Evolutionary conservation across 53 echinoderm and acorn worm species (phyloP).

Genomic region (Luidia sarsii): DNA sequence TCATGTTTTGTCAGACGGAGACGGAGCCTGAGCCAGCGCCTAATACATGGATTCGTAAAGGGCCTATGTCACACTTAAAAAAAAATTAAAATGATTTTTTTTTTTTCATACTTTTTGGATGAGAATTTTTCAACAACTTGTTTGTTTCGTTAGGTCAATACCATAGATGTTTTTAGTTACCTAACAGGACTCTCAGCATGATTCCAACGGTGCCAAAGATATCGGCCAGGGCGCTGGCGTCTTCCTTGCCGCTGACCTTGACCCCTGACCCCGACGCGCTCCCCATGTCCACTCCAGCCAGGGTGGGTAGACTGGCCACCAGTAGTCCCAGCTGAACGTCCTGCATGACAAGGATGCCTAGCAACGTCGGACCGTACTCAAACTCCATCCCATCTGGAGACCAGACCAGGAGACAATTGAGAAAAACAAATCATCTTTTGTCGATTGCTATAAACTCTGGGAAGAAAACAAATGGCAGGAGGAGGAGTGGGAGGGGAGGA

Average conservation of each 20-base stretch:
- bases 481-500: too few relatives aligned
- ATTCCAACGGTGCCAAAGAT: constrained; percentile 27
- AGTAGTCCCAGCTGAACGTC: constrained; percentile 91
- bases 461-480: too few relatives aligned
- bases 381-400: constrained; percentile 3
- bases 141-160: background rate
- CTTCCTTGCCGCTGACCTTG: constrained; percentile 7
- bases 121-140: background rate
- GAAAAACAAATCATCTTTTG: too few relatives aligned
- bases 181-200: constrained; percentile 37
- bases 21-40: too few relatives aligned
- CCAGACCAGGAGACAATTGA: too few relatives aligned
- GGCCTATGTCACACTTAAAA: background rate
- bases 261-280: background rate
- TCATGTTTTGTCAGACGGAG: too few relatives aligned
- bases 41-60: too few relatives aligned
- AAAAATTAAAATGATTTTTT: background rate
- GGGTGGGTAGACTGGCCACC: constrained; percentile 84
- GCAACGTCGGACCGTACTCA: constrained; percentile 83
- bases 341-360: constrained; percentile 96
- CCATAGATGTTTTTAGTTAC: constrained; percentile 27
- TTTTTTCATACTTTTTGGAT: background rate
- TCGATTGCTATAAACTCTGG: too few relatives aligned
- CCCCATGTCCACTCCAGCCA: constrained; percentile 72
- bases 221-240: constrained; percentile 7